These are phyloP conservation scores for Ophiodon elongatus DNA, from an alignment of 2,113 vertebrate genomes.

Conservation along the genomic window DNA sequence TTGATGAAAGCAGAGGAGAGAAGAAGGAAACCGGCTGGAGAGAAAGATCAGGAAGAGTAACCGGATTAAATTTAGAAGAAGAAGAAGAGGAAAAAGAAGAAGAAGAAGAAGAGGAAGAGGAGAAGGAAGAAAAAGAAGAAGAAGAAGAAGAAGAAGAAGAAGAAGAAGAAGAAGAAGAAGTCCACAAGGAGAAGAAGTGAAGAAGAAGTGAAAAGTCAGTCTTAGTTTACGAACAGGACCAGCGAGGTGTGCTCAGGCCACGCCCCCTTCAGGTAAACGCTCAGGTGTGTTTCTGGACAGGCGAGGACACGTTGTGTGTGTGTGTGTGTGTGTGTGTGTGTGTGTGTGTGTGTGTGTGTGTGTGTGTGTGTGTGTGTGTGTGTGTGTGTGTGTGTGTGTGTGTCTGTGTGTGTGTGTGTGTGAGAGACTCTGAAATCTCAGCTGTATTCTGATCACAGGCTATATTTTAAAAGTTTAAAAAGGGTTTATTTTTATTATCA, in stretches of 20 bases:
- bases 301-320: neutral
- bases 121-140: neutral
- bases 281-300: slow-evolving; percentile 15
- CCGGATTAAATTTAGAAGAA: neutral
- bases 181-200: neutral
- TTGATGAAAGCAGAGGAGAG: neutral
- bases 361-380: no score
- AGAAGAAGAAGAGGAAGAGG: neutral
- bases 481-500: neutral
- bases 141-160: neutral
- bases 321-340: no score
- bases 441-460: no score
- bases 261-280: slow-evolving; percentile 40
- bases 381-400: no score
- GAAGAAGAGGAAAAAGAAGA: neutral
- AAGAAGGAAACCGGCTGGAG: neutral
- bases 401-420: no score
- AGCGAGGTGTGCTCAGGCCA: slow-evolving; percentile 30
- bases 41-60: slow-evolving; percentile 2
- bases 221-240: neutral
- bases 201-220: neutral
- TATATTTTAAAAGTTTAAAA: no score
- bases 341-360: no score
- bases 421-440: no score
- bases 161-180: neutral